These are phyloP conservation scores for Thera britannica DNA, from an alignment of 2,888 invertebrate genomes.

Conservation along the genomic window DNA sequence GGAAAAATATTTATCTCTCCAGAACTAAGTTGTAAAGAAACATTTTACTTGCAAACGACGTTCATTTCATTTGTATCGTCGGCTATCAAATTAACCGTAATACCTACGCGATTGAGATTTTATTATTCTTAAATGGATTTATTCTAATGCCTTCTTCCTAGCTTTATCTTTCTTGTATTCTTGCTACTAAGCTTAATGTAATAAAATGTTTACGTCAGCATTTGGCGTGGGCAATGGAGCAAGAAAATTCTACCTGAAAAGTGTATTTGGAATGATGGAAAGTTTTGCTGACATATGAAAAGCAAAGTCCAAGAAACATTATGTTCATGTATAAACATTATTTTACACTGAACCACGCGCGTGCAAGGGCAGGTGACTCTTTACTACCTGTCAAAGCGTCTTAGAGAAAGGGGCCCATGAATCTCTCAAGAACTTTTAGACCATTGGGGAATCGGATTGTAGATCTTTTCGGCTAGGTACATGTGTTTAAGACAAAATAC, in stretches of 20 bases:
- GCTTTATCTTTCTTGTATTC: conserved; percentile 9
- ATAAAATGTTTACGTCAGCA: neutral
- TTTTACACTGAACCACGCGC: no score
- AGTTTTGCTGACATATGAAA: neutral
- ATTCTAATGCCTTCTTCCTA: conserved; percentile 12
- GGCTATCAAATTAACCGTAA: conserved; percentile 40
- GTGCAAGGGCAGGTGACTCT: neutral
- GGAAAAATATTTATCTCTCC: conserved; percentile 2
- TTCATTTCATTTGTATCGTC: conserved; percentile 39
- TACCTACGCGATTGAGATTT: conserved; percentile 31
- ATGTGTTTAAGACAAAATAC: no score
- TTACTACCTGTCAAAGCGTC: neutral
- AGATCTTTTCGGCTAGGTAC: neutral
- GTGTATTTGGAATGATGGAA: neutral
- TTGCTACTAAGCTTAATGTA: neutral
- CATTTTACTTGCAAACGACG: conserved; percentile 43
- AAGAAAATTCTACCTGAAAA: neutral
- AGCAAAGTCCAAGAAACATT: neutral
- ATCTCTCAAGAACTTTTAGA: neutral
- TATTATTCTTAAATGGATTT: conserved; percentile 27
- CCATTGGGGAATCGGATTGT: neutral
- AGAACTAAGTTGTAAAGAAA: conserved; percentile 36
- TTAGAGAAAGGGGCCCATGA: neutral
- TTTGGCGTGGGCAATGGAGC: neutral
- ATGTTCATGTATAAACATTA: no score